Percentiles rank a stretch among this genome's conserved stretches.
These are phyloP conservation scores for Merops nubicus DNA, from an alignment of 2,113 vertebrate genomes.

Conservation along the genomic window DNA sequence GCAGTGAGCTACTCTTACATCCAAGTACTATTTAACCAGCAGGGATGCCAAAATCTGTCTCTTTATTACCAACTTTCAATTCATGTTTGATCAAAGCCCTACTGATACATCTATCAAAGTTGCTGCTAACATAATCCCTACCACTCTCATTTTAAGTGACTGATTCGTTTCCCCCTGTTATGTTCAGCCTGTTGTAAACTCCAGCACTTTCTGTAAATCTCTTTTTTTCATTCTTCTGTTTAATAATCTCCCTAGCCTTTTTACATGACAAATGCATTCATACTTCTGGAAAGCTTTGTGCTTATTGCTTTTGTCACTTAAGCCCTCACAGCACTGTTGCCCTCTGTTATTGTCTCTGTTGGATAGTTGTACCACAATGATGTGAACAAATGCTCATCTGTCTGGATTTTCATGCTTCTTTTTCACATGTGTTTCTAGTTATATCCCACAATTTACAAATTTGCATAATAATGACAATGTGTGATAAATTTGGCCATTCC, in stretches of 20 bases:
- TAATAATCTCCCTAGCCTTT: neutral
- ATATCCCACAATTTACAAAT: neutral
- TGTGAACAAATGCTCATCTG: neutral
- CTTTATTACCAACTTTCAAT: slow-evolving; percentile 5
- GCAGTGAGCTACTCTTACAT: neutral
- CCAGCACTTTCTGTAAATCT: neutral
- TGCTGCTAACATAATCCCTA: neutral
- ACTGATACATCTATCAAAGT: slow-evolving; percentile 5
- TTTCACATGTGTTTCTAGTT: neutral
- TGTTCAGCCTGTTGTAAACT: neutral
- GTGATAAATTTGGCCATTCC: neutral
- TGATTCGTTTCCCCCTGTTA: neutral
- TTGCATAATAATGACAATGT: neutral
- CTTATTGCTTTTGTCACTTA: slow-evolving; percentile 28
- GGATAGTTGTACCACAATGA: neutral
- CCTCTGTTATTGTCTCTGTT: neutral
- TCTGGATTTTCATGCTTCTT: neutral
- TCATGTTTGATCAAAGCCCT: slow-evolving; percentile 1
- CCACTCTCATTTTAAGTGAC: neutral
- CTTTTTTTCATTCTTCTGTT: neutral
- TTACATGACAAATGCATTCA: neutral
- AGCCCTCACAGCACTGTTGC: neutral
- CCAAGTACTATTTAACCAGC: neutral
- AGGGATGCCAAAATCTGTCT: neutral
- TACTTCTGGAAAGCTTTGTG: slow-evolving; percentile 2